phyloP scores from a whole-genome alignment of 2,888 invertebrate genomes.

The Meta bourneti region DNA sequence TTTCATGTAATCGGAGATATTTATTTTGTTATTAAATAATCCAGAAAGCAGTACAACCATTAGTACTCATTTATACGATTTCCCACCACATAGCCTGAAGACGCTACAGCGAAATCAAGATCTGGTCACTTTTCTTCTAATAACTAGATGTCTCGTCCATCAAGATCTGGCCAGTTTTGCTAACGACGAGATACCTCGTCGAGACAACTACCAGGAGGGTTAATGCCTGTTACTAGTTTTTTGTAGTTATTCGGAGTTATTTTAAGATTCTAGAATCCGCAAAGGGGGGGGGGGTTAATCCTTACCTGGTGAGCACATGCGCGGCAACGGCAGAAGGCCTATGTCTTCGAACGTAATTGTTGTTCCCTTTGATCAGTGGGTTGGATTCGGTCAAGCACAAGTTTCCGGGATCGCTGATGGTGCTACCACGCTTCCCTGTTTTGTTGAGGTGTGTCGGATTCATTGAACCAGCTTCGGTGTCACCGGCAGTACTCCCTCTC shows the following conservation, averaged over 20 bases:
- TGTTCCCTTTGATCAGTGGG: neutral
- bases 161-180: too few relatives aligned
- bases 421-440: slow-evolving; percentile 35
- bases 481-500: slow-evolving; percentile 1
- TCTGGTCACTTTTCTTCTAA: too few relatives aligned
- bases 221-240: too few relatives aligned
- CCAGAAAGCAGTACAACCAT: too few relatives aligned
- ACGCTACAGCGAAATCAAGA: too few relatives aligned
- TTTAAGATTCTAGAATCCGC: too few relatives aligned
- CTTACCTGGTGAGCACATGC: slow-evolving; percentile 53
- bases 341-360: slow-evolving; percentile 31
- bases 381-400: neutral
- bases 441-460: neutral
- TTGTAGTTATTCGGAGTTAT: too few relatives aligned
- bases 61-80: too few relatives aligned
- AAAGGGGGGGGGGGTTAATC: neutral
- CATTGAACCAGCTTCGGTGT: neutral
- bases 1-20: too few relatives aligned
- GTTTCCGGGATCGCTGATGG: slow-evolving; percentile 29
- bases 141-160: too few relatives aligned
- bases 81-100: too few relatives aligned
- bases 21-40: too few relatives aligned
- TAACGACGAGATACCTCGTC: neutral
- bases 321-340: slow-evolving; percentile 33
- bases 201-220: neutral